phyloP scores from a whole-genome alignment of 1,140 invertebrate genomes.

The Eurosta solidaginis region DNA sequence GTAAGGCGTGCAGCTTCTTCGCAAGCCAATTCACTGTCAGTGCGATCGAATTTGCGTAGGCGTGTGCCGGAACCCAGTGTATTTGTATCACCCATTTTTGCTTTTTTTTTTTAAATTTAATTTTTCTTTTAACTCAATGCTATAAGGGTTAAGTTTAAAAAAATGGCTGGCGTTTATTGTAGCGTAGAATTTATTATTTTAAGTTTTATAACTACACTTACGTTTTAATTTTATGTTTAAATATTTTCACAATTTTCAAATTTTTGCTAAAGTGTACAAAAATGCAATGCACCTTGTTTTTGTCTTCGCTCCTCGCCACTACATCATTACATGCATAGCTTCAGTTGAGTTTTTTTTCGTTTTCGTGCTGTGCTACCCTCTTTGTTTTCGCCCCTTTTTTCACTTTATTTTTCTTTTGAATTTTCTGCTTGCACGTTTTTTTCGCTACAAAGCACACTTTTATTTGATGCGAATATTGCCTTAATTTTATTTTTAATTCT shows the following conservation, averaged over 20 bases:
- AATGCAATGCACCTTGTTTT: background rate
- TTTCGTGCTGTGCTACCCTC: background rate
- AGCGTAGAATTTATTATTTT: background rate
- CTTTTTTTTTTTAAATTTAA: slow-evolving; percentile 14
- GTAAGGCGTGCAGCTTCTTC: slow-evolving; percentile 78
- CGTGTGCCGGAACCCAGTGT: slow-evolving; percentile 42
- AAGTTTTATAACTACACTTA: background rate
- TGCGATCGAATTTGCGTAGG: slow-evolving; percentile 64
- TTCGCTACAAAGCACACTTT: background rate
- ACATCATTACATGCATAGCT: background rate
- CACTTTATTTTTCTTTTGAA: background rate
- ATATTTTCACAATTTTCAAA: background rate
- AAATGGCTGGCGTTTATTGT: background rate
- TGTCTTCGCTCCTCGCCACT: background rate
- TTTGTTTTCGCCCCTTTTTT: slow-evolving; percentile 1
- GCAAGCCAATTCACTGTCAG: slow-evolving; percentile 82
- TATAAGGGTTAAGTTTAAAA: background rate
- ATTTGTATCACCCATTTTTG: slow-evolving; percentile 44
- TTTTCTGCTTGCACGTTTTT: no score
- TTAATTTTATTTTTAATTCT: background rate
- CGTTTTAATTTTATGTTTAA: background rate
- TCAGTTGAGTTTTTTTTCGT: background rate
- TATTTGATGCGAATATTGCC: background rate
- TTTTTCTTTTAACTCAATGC: slow-evolving; percentile 12
- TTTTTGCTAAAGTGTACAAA: background rate